Conservation (phyloP, 2,888 invertebrate genomes). For the Apantesis nais region DNA sequence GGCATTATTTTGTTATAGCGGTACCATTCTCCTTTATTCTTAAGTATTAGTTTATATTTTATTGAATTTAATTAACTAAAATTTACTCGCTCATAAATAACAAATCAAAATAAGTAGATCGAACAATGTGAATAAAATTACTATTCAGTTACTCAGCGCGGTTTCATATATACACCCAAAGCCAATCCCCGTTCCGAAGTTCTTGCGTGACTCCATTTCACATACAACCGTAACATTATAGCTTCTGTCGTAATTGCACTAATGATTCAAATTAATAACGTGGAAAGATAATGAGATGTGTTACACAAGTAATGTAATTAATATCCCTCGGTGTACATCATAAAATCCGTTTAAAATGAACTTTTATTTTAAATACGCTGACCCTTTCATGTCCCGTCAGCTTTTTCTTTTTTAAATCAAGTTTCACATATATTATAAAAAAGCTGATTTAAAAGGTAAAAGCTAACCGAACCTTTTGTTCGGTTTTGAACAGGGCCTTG, state of each 20-base stretch:
- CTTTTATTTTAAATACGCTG: constrained; percentile 19
- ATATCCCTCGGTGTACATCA: constrained; percentile 38
- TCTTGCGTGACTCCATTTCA: constrained; percentile 61
- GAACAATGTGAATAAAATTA: not conserved
- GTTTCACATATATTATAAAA: constrained; percentile 4
- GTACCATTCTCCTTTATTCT: too few species aligned
- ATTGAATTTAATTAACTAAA: not conserved
- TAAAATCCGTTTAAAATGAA: constrained; percentile 26
- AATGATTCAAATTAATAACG: constrained; percentile 61
- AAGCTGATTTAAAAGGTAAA: not conserved
- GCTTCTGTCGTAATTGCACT: constrained; percentile 60
- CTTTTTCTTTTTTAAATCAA: constrained; percentile 1
- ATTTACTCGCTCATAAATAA: not conserved
- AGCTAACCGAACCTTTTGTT: not conserved
- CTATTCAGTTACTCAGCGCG: not conserved
- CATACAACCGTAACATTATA: constrained; percentile 52
- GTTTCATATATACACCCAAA: constrained; percentile 8
- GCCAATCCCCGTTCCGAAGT: constrained; percentile 54
- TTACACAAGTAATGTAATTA: constrained; percentile 54
- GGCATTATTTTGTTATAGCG: too few species aligned
- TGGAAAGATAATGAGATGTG: constrained; percentile 58
- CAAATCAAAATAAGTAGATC: not conserved
- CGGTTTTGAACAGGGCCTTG: not conserved
- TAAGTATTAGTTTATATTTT: too few species aligned
- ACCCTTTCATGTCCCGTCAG: constrained; percentile 8